Conservation (phyloP, 1,140 invertebrate genomes). For the Drosophila repletoides region DNA sequence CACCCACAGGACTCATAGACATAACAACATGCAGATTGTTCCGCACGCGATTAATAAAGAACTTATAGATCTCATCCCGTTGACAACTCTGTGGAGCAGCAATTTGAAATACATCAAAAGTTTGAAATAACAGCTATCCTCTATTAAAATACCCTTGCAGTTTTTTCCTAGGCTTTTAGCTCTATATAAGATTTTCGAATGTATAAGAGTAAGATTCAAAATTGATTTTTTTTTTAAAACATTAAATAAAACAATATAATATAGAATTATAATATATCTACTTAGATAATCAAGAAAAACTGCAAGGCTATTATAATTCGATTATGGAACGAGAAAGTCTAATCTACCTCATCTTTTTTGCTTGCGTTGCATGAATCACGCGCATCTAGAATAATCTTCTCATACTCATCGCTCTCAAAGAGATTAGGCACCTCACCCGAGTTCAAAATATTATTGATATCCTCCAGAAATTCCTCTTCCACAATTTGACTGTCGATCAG, state of each 20-base stretch:
- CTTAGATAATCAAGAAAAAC: not conserved
- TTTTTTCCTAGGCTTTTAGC: no score
- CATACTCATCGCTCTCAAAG: constrained; percentile 92
- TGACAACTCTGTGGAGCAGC: constrained; percentile 83
- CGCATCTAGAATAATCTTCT: constrained; percentile 89
- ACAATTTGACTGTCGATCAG: constrained; percentile 95
- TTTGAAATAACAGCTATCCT: not conserved
- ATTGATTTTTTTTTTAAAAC: no score
- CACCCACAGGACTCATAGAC: constrained; percentile 94
- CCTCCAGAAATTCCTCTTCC: constrained; percentile 95
- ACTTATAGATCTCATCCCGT: constrained; percentile 91
- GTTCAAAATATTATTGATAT: constrained; percentile 95
- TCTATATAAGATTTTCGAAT: no score
- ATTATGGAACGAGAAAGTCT: no score
- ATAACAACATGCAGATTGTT: constrained; percentile 92
- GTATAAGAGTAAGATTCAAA: no score
- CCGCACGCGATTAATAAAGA: constrained; percentile 91
- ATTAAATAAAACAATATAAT: no score
- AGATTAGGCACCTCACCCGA: constrained; percentile 93
- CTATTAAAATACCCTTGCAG: no score
- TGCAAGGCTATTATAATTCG: not conserved
- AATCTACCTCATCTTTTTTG: constrained; percentile 84
- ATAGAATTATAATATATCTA: no score
- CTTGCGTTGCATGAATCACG: constrained; percentile 87
- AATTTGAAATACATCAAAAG: not conserved